Conservation (phyloP, 1,140 invertebrate species). For the Drosophila bocqueti region DNA sequence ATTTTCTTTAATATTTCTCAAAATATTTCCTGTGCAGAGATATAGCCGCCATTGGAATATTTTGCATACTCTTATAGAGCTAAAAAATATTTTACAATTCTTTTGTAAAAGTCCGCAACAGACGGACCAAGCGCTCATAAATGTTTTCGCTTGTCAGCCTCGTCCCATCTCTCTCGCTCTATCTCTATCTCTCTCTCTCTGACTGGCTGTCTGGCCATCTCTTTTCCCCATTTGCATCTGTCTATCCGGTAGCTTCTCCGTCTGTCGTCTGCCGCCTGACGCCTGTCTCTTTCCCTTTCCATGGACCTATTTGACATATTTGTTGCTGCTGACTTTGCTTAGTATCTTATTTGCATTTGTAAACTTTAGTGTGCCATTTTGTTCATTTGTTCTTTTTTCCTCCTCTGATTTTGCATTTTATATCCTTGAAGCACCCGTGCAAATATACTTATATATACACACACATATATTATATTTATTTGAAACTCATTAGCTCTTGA, state of each 20-base stretch:
- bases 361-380: slow-evolving; percentile 76
- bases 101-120: slow-evolving; percentile 79
- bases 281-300: slow-evolving; percentile 11
- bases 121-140: slow-evolving; percentile 72
- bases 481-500: slow-evolving; percentile 73
- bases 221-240: slow-evolving; percentile 44
- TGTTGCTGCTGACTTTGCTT: slow-evolving; percentile 80
- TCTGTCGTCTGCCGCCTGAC: slow-evolving; percentile 22
- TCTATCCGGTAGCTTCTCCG: slow-evolving; percentile 17
- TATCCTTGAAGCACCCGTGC: slow-evolving; percentile 20
- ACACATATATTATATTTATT: slow-evolving; percentile 62
- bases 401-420: slow-evolving; percentile 58
- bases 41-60: slow-evolving; percentile 33
- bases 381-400: slow-evolving; percentile 62
- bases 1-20: not conserved
- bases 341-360: slow-evolving; percentile 82
- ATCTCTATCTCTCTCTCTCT: slow-evolving; percentile 12
- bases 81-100: slow-evolving; percentile 82
- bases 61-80: slow-evolving; percentile 70
- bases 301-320: slow-evolving; percentile 71
- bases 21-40: slow-evolving; percentile 19
- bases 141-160: slow-evolving; percentile 56
- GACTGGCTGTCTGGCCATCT: slow-evolving; percentile 8
- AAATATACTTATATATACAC: slow-evolving; percentile 1
- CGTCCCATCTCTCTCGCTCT: slow-evolving; percentile 5